Base-by-base conservation (phyloP, 1,140 invertebrate species). In the Trichoplusia ni region DNA sequence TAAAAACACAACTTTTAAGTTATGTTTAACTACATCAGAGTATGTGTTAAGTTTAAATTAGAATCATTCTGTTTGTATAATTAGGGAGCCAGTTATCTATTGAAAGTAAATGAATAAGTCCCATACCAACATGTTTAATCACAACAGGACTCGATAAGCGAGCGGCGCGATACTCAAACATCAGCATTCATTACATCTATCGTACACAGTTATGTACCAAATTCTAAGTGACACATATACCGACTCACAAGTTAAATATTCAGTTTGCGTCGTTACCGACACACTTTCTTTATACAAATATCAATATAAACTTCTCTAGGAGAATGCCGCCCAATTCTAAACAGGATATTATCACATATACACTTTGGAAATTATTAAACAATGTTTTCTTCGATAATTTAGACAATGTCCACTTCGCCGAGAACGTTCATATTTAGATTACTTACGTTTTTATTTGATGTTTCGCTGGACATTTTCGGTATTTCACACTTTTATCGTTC, bases 381-480 rank as follows among this genome's bases (percentile, higher is more conserved):
- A 31, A 18, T 13, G 8, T 4, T 31, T 18, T 21, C 18, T 47
- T 47, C 8, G 14, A 7, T 13, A 47, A 47, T 14, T 21, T 13
- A 16, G 4, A 31, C 46, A 18, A 1, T 11, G 2, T n/a, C 6
- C 7, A 8, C 46, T n/a, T 49, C 4, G 2, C n/a, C 7, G 27
- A 5, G 11, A 16, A 29, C 5, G 8, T n/a, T n/a, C 8, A 19
- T 19, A 27, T 8, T 27, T 27, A 1, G 2, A 14, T 14, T 31
- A 49, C 46, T 49, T 49, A 49, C 46, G 1, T 49, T 49, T 14
- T 49, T 49, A 14, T 49, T 49, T n/a, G 25, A 14, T 16, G 46
- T 49, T 29, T 49, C 46, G 11, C 46, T 49, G 6, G 46, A 49
- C 46, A 49, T 49, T 31, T 31, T n/a, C n/a, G n/a, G n/a, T n/a